phyloP scores from a whole-genome alignment of 2,113 vertebrate genomes.

The Chaetorhynchus papuensis region DNA sequence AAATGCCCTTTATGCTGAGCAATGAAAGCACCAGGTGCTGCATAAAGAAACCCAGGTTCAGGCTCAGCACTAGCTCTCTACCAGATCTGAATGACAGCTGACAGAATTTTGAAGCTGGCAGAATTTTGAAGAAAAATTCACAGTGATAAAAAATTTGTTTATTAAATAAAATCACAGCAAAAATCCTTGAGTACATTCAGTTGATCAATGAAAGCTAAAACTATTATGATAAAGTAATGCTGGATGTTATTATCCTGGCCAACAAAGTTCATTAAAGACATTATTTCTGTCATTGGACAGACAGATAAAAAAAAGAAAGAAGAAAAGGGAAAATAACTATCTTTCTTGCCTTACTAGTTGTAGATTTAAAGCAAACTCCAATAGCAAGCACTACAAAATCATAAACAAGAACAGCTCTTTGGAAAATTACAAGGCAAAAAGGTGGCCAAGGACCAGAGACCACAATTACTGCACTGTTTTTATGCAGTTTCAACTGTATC shows the following conservation, averaged over 20 bases:
- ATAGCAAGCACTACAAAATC: neutral
- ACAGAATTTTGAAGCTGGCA: neutral
- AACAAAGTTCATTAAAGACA: neutral
- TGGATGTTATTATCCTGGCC: neutral
- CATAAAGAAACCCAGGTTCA: neutral
- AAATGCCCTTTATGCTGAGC: neutral
- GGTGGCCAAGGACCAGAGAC: neutral
- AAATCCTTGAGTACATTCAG: neutral
- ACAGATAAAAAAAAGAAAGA: neutral
- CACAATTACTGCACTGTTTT: neutral
- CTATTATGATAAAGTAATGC: neutral
- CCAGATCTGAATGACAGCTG: neutral
- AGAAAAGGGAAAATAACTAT: neutral
- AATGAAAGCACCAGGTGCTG: neutral
- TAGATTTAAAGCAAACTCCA: neutral
- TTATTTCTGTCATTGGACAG: neutral
- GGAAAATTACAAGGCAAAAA: slow-evolving; percentile 15
- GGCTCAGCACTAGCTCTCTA: neutral
- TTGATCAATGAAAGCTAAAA: neutral
- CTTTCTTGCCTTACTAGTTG: neutral
- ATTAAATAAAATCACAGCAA: neutral
- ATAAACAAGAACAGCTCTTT: neutral
- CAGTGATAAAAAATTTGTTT: neutral
- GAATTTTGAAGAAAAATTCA: neutral
- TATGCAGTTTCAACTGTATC: neutral